A percentile compares a stretch with the other conserved stretches of the same genome.
These are phyloP conservation scores for Cheilosia grossa DNA, from an alignment of 2,888 invertebrate species.

Conservation along the genomic window DNA sequence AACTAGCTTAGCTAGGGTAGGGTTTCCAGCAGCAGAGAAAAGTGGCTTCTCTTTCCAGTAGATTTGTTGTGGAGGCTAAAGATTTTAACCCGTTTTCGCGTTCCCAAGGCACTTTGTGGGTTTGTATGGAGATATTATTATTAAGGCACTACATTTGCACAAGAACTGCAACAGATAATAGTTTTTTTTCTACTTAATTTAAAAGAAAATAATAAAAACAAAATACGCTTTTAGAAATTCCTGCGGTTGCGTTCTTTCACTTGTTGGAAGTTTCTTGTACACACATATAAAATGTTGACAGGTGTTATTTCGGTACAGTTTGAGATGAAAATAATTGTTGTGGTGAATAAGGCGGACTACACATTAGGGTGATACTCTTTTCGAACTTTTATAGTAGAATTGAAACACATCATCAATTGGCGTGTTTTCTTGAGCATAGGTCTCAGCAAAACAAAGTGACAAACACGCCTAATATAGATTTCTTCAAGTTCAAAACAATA, in stretches of 20 bases:
- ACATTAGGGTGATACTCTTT: not conserved
- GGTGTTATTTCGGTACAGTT: slow-evolving; percentile 56
- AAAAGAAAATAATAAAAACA: slow-evolving; percentile 25
- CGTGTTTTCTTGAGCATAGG: no score
- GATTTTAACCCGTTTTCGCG: not conserved
- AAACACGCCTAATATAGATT: no score
- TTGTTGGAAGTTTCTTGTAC: slow-evolving; percentile 61
- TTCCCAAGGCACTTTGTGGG: slow-evolving; percentile 10
- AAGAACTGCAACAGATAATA: not conserved
- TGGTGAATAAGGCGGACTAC: slow-evolving; percentile 36
- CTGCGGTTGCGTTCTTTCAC: slow-evolving; percentile 63
- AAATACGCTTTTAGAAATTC: slow-evolving; percentile 34
- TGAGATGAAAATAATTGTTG: not conserved
- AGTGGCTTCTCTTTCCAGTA: not conserved
- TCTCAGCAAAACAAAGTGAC: no score
- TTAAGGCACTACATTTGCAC: slow-evolving; percentile 53
- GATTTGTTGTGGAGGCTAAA: not conserved
- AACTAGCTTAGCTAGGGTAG: slow-evolving; percentile 17
- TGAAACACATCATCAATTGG: no score
- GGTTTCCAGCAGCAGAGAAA: slow-evolving; percentile 38
- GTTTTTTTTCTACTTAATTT: slow-evolving; percentile 15
- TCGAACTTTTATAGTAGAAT: no score
- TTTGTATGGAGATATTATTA: not conserved
- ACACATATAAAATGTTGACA: slow-evolving; percentile 36
- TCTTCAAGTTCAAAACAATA: no score